Evolutionary conservation across 2,797 vertebrate species (phyloP).

Genomic region (Myotis pilosus): DNA sequence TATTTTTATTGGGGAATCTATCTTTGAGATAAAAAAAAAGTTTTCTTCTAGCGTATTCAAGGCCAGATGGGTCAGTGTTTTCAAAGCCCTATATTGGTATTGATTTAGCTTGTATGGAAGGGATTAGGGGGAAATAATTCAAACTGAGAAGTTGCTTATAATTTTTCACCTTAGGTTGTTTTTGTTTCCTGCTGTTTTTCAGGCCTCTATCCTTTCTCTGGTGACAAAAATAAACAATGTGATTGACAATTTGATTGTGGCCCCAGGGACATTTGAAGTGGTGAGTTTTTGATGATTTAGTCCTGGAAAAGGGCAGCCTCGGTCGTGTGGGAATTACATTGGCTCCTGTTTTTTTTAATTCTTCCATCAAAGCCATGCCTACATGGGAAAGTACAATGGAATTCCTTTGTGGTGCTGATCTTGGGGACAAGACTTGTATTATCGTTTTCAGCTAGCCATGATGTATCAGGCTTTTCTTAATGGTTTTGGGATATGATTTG

Average conservation of each 20-base stretch:
- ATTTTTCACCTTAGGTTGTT: not conserved
- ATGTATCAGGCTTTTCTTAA: not conserved
- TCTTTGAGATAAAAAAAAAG: not conserved
- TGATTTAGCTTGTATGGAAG: not conserved
- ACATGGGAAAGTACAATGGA: not conserved
- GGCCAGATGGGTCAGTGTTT: not conserved
- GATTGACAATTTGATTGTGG: conserved; percentile 97
- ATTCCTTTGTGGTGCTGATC: not conserved
- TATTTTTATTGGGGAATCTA: not conserved
- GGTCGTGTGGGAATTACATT: not conserved
- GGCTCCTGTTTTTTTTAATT: not conserved
- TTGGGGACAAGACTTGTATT: not conserved
- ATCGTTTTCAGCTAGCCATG: not conserved
- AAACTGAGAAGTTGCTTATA: not conserved
- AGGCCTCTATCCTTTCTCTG: conserved; percentile 97
- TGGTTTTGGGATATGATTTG: not conserved
- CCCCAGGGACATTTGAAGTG: conserved; percentile 98
- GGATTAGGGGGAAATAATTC: not conserved
- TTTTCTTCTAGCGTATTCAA: not conserved
- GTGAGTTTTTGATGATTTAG: conserved; percentile 84
- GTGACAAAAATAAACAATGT: conserved; percentile 99
- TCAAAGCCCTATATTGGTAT: not conserved
- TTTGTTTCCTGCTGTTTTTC: conserved; percentile 51
- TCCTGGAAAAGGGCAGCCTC: not conserved
- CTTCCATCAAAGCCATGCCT: not conserved